These are phyloP conservation scores for Pungitius pungitius DNA, from an alignment of 2,113 vertebrate genomes.

Conservation along the genomic window DNA sequence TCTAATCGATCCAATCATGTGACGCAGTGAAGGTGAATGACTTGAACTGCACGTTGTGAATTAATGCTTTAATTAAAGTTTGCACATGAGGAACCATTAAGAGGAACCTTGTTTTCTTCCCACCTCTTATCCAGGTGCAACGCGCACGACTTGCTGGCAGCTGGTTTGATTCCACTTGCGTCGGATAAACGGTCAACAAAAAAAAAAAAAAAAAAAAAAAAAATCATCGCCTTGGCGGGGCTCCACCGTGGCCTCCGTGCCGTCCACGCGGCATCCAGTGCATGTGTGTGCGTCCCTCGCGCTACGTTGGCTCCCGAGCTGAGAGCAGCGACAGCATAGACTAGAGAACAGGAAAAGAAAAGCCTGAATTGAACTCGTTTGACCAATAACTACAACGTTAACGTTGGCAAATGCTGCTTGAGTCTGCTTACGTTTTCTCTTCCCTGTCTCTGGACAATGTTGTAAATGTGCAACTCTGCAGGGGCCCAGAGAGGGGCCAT, in stretches of 20 bases:
- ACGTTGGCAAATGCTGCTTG: too few species aligned
- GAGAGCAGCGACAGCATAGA: conserved; percentile 38
- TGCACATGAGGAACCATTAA: background rate
- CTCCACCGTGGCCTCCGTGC: conserved; percentile 85
- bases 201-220: conserved; percentile 76
- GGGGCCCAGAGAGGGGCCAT: background rate
- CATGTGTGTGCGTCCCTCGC: conserved; percentile 86
- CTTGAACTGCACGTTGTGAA: background rate
- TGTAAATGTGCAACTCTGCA: background rate
- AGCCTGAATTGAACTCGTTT: background rate
- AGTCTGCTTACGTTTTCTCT: too few species aligned
- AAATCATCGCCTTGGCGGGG: conserved; percentile 72
- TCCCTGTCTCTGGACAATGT: too few species aligned
- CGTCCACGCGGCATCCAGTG: conserved; percentile 87
- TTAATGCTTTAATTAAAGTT: background rate
- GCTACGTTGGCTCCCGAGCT: conserved; percentile 92
- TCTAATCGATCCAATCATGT: background rate
- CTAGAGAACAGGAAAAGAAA: background rate
- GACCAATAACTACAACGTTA: too few species aligned
- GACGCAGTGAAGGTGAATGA: background rate
- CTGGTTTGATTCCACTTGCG: conserved; percentile 42
- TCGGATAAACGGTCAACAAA: conserved; percentile 43
- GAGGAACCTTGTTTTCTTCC: background rate
- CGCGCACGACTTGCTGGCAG: conserved; percentile 39
- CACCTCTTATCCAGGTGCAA: conserved; percentile 73